Percentiles rank a stretch among this genome's conserved stretches.
Evolutionary conservation across 2,888 invertebrate species (phyloP).

Genomic region (Subacronicta megacephala): DNA sequence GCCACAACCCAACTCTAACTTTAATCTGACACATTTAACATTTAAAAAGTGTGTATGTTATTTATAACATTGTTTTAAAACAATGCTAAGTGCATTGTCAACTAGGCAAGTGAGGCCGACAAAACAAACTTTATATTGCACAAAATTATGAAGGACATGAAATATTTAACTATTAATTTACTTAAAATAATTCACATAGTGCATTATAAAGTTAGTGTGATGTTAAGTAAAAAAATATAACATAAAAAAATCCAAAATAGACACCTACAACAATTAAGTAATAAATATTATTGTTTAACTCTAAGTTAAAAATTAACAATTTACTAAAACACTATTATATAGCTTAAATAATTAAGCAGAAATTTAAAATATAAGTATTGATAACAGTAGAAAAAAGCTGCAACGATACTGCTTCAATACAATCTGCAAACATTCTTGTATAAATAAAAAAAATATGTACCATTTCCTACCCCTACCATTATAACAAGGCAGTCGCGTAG

Average conservation of each 20-base stretch:
- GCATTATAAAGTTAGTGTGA: conserved; percentile 69
- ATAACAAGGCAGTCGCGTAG: no score
- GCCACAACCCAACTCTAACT: conserved; percentile 37
- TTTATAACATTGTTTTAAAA: conserved; percentile 48
- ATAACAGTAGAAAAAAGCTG: not conserved
- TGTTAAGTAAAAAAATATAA: conserved; percentile 64
- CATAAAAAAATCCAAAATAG: conserved; percentile 66
- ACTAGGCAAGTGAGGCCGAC: conserved; percentile 54
- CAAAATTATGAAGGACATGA: conserved; percentile 54
- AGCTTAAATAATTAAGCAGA: conserved; percentile 41
- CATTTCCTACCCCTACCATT: no score
- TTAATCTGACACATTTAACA: conserved; percentile 41
- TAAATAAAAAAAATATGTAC: no score
- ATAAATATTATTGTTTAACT: conserved; percentile 46
- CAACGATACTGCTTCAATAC: conserved; percentile 1
- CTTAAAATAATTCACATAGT: conserved; percentile 68
- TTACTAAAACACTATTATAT: conserved; percentile 68
- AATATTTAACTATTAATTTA: conserved; percentile 58
- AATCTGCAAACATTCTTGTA: no score
- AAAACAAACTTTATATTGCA: conserved; percentile 59
- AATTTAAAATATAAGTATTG: conserved; percentile 21
- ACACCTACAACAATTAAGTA: conserved; percentile 65
- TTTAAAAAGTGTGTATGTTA: conserved; percentile 43
- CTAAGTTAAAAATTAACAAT: conserved; percentile 62
- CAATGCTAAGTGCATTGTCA: conserved; percentile 28